phyloP scores from a whole-genome alignment of 2,797 vertebrate species.

The Emys orbicularis region DNA sequence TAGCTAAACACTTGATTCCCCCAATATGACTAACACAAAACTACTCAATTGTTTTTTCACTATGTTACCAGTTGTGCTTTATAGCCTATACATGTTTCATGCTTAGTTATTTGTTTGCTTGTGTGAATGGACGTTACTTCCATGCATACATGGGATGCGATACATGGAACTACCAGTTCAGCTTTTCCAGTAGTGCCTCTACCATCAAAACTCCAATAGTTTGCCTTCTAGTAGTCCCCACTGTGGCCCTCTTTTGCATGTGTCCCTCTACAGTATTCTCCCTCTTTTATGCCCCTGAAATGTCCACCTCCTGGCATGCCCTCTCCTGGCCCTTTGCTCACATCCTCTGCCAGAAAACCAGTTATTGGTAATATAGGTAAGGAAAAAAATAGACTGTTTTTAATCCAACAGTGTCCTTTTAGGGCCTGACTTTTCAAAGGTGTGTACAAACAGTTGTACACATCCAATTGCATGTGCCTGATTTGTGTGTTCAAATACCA shows the following conservation, averaged over 20 bases:
- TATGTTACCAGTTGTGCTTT: neutral
- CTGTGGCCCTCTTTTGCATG: neutral
- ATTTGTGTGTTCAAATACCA: neutral
- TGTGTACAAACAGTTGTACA: neutral
- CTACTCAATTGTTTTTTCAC: neutral
- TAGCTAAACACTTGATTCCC: neutral
- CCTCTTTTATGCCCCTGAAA: neutral
- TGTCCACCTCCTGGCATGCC: neutral
- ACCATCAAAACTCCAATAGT: fast-evolving
- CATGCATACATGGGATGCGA: neutral
- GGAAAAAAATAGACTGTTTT: slow-evolving; percentile 6
- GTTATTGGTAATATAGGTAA: neutral
- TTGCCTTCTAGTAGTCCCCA: neutral
- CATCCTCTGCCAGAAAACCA: neutral
- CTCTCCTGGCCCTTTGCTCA: neutral
- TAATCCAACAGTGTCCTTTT: neutral
- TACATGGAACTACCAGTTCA: neutral
- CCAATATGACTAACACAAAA: neutral
- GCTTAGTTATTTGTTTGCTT: neutral
- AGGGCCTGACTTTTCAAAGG: neutral
- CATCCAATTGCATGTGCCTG: neutral
- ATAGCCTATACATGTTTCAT: neutral
- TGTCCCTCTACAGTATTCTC: neutral
- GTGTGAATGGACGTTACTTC: neutral
- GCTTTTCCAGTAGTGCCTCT: neutral